A percentile compares a stretch with the other conserved stretches of the same genome.
These are phyloP conservation scores for Rhimphoctona megacephalus DNA, from an alignment of 2,888 invertebrate genomes.

Conservation along the genomic window DNA sequence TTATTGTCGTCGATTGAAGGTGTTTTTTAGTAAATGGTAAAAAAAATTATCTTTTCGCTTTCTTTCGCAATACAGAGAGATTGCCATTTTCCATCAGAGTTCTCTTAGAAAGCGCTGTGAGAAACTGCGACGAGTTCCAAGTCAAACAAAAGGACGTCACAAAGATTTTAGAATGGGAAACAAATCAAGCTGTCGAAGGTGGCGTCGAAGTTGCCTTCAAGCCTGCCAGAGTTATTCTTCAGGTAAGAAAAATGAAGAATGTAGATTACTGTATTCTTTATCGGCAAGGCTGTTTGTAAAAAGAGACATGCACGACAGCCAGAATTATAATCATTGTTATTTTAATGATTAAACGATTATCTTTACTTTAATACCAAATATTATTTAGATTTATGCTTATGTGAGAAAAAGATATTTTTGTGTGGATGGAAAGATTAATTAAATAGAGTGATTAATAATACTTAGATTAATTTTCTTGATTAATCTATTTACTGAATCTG, in stretches of 20 bases:
- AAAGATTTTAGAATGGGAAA: slow-evolving; percentile 95
- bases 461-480: too few relatives aligned
- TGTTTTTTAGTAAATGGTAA: not conserved
- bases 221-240: slow-evolving; percentile 97
- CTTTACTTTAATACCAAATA: too few relatives aligned
- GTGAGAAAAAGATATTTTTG: too few relatives aligned
- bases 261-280: not conserved
- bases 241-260: slow-evolving; percentile 86
- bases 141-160: slow-evolving; percentile 94
- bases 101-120: slow-evolving; percentile 96
- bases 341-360: too few relatives aligned
- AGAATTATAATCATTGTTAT: too few relatives aligned
- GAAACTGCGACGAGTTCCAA: slow-evolving; percentile 98
- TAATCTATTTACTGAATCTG: too few relatives aligned
- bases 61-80: slow-evolving; percentile 86
- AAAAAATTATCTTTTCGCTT: slow-evolving; percentile 34
- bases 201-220: slow-evolving; percentile 98
- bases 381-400: too few relatives aligned
- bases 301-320: too few relatives aligned
- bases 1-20: not conserved
- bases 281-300: too few relatives aligned
- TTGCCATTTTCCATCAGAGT: slow-evolving; percentile 97
- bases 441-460: too few relatives aligned
- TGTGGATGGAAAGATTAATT: too few relatives aligned
- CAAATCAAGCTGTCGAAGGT: slow-evolving; percentile 88